Percentiles rank a stretch among this genome's conserved stretches.
Evolutionary conservation across 2,113 vertebrate genomes (phyloP).

Genomic region (Barnardius zonarius): DNA sequence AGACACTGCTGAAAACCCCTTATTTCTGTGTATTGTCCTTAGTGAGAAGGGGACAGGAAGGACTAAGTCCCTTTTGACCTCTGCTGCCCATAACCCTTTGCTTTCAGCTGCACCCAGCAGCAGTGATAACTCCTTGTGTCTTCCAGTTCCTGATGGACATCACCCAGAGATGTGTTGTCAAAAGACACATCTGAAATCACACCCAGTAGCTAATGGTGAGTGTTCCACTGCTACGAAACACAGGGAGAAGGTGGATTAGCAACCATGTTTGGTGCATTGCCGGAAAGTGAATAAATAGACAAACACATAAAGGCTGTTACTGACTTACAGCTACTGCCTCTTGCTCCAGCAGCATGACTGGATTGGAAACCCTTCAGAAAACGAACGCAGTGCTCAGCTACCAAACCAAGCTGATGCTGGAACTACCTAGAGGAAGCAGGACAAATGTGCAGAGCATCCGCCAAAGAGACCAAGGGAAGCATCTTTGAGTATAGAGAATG

Average conservation of each 20-base stretch:
- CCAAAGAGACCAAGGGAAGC: neutral
- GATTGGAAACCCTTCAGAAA: neutral
- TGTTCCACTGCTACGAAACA: neutral
- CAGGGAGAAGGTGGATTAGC: neutral
- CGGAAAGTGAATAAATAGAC: neutral
- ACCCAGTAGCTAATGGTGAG: neutral
- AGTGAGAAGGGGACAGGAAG: neutral
- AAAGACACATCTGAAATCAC: neutral
- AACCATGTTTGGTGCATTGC: neutral
- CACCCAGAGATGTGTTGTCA: neutral
- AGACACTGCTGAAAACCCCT: neutral
- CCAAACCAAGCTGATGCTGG: neutral
- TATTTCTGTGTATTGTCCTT: neutral
- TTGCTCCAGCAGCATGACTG: neutral
- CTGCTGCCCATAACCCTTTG: neutral
- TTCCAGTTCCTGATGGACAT: neutral
- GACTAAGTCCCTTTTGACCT: neutral
- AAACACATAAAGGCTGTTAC: neutral
- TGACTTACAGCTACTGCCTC: neutral
- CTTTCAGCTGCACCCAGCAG: neutral
- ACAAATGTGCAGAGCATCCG: neutral
- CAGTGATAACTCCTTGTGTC: fast-evolving
- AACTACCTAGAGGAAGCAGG: neutral
- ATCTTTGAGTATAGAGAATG: neutral
- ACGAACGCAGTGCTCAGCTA: neutral